Base-by-base conservation (phyloP, 1,140 invertebrate genomes). In the Brachionus sp. region DNA sequence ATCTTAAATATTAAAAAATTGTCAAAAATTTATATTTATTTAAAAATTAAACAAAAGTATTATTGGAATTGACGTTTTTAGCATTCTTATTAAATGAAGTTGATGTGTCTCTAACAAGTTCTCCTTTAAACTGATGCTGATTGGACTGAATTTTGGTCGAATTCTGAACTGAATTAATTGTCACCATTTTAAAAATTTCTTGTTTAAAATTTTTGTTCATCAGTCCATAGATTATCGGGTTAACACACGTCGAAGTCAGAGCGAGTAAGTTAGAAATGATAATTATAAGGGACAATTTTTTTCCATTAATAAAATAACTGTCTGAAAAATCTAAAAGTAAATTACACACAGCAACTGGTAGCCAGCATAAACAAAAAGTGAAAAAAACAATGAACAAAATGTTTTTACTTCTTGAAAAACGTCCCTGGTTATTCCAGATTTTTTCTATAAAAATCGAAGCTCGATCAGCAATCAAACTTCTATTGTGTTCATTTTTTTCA, bases 181-280 rank as follows among this genome's bases (percentile, higher is more conserved):
- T 29, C 3, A 75, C 19, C 19, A 75, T 44, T 46, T 46, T 44
- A 6, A 9, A 46, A 46, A 92, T 92, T 86, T 92, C 91, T 78
- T 89, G 90, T 9, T 90, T 86, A 86, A 92, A 92, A 85, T 92
- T 92, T 53, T 92, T 91, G 86, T 92, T 92, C 12, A 92, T 87
- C 90, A 91, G 92, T 75, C 92, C 92, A 86, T 93, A 91, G 87
- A 94, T 88, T 88, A 94, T 92, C 0, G 94, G 94, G 88, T 95
- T 95, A n/a, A 93, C 93, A 85, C 93, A 94, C 4, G 93, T 94
- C 35, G 92, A 93, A 19, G 10, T 19, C 0, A 80, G 19, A 33
- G 77, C 77, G 2, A 62, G 35, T 39, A 80, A 12, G 57, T 80
- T 57, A 5, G 33, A 13, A 10, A 23, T 35, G 9, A 80, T 29